Base-by-base conservation (phyloP, 2,113 vertebrate species). In the Actenoides lindsayi region DNA sequence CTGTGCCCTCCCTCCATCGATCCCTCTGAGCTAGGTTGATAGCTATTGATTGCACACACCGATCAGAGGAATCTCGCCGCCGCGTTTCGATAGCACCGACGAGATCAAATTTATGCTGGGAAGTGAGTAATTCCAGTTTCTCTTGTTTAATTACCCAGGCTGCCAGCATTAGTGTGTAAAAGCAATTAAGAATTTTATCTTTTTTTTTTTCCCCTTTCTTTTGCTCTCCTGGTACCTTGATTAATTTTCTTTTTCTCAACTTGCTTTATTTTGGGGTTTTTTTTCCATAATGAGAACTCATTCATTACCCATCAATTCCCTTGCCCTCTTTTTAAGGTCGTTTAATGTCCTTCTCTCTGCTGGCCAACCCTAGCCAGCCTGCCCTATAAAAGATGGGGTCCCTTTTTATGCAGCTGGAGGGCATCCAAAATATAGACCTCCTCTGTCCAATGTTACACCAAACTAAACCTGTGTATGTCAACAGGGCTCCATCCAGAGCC, bases 31-130 rank as follows among this genome's bases (percentile, higher is more conserved):
- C 44, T 19, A n/a, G 63, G 27, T 83, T 96, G 69, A 83, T 83
- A 76, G 85, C 48, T 56, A 85, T 88, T 48, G 96, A 93, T 93
- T 95, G 64, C 33, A 77, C 82, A 64, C 85, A 51, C 37, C n/a
- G 56, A 15, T 88, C 74, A 30, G n/a, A 39, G 33, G 18, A 81
- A 63, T 91, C 75, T 68, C 68, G 42, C 62, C 62, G 23, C 88
- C 21, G 3, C 14, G 2, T 73, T 84, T 83, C 78, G 37, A 13
- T 3, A 24, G 50, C 28, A 50, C 35, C 85, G 60, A 73, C 1
- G 0, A 79, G 60, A 85, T 62, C 39, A 68, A 37, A 86, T 80
- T 73, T 88, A 17, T 53, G 4, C 62, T 82, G 30, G 6, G 19
- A 33, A 76, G 15, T 23, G 70, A 73, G 27, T 41, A 41, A 89